Base-by-base conservation (phyloP, 2,888 invertebrate species). In the Hetaerina titia region DNA sequence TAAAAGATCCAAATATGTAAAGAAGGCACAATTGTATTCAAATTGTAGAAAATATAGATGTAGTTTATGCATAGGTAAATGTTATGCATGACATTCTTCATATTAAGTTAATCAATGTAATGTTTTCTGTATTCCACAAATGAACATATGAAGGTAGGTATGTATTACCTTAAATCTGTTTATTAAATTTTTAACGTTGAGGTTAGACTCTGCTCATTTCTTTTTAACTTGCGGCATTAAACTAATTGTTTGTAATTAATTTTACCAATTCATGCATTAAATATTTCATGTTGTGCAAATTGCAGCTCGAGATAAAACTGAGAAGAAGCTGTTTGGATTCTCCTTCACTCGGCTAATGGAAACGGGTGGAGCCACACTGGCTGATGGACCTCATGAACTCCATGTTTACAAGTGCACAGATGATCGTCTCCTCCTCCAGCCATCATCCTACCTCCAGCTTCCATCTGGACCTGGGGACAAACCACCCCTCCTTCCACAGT, bases 361-460 rank as follows among this genome's bases (percentile, higher is more conserved):
- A 96, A 98, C 98, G 94, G 98, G 99, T 95, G 99, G 99, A 0
- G 99, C 99, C 0, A 99, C 99, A 0, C 97, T 99, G 15, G 97
- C 98, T 95, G 99, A 99, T 96, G 98, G 99, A 0, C 97, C 97
- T 58, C 99, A 99, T 96, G 98, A 99, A 96, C 97, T 99, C n/a
- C 98, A 98, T 96, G 98, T 99, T 63, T 99, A 99, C 97, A 99
- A 99, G 97, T 99, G 99, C 96, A 99, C 99, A 96, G 99, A 99
- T 96, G 92, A 92, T 7, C 97, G 98, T 0, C 96, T 97, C 88
- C 98, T 98, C 97, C 97, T 97, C 96, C 98, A 98, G 96, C 97
- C 97, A 90, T 96, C 96, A 94, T 96, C 96, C 94, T 98, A 98
- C 96, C 96, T 97, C 8, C 96, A 96, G 9, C 96, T 97, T 94